These are phyloP conservation scores for Bruchidius siliquastri DNA, from an alignment of 2,888 invertebrate species.

Conservation along the genomic window DNA sequence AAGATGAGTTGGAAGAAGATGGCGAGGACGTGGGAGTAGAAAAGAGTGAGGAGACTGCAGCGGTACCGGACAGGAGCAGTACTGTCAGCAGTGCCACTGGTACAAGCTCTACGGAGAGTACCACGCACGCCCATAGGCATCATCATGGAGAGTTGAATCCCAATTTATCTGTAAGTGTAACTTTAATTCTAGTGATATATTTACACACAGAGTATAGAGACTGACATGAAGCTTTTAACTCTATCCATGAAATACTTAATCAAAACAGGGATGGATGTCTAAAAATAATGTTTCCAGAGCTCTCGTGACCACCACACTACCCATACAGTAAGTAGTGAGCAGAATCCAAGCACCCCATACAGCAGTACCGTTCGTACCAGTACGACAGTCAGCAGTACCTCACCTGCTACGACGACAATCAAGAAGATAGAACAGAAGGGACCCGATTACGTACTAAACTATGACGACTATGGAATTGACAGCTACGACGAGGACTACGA, in stretches of 20 bases:
- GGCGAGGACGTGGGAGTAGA: not conserved
- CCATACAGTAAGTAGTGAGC: slow-evolving; percentile 14
- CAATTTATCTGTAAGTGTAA: slow-evolving; percentile 22
- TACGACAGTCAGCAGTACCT: not conserved
- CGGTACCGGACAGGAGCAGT: not conserved
- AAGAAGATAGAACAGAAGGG: slow-evolving; percentile 9
- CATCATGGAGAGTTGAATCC: slow-evolving; percentile 46
- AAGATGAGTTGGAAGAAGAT: slow-evolving; percentile 7
- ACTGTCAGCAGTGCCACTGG: slow-evolving; percentile 22
- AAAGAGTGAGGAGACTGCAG: not conserved
- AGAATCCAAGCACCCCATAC: not conserved
- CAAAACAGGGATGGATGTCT: too few species aligned
- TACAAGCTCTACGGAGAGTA: slow-evolving; percentile 18
- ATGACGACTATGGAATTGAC: slow-evolving; percentile 36
- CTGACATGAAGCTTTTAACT: too few species aligned
- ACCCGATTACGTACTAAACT: slow-evolving; percentile 15
- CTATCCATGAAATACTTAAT: too few species aligned
- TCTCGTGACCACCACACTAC: slow-evolving; percentile 18
- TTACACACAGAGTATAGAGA: too few species aligned
- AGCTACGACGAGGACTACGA: slow-evolving; percentile 47
- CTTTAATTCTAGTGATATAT: not conserved
- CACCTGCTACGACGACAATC: slow-evolving; percentile 13
- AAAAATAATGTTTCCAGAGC: slow-evolving; percentile 9
- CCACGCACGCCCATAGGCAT: slow-evolving; percentile 47
- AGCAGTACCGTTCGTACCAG: not conserved